phyloP scores from a whole-genome alignment of 2,888 invertebrate species.

The Nephrotoma flavescens region DNA sequence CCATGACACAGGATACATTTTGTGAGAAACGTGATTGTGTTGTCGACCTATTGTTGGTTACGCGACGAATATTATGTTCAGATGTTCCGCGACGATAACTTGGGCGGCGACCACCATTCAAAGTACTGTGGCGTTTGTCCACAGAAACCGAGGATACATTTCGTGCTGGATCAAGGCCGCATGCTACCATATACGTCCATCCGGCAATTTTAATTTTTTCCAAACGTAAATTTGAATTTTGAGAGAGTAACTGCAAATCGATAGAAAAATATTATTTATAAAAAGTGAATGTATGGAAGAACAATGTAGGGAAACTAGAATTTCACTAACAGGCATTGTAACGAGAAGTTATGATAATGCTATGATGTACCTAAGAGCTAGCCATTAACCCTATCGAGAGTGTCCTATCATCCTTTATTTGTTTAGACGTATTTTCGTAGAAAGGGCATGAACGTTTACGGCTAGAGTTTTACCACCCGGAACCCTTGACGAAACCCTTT shows the following conservation, averaged over 20 bases:
- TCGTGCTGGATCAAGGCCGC: conserved; percentile 67
- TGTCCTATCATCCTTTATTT: no score
- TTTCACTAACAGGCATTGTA: background rate
- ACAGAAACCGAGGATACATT: conserved; percentile 36
- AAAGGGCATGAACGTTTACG: no score
- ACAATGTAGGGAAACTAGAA: background rate
- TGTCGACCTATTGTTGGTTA: conserved; percentile 13
- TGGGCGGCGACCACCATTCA: conserved; percentile 26
- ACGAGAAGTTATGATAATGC: no score
- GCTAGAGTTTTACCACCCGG: no score
- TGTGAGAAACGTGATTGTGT: conserved; percentile 21
- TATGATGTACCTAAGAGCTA: no score
- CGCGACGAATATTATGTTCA: background rate
- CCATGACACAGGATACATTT: conserved; percentile 41
- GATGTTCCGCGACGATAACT: background rate
- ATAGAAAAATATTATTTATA: background rate
- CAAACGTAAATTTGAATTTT: conserved; percentile 45
- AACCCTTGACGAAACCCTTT: no score
- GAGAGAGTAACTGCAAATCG: conserved; percentile 41
- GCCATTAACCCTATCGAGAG: no score
- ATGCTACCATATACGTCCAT: conserved; percentile 95
- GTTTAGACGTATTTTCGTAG: no score
- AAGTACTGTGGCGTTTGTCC: conserved; percentile 7
- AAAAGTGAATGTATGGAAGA: background rate
- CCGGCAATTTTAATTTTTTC: conserved; percentile 96